Evolutionary conservation across 2,888 invertebrate species (phyloP).

Genomic region (Catocala nupta): DNA sequence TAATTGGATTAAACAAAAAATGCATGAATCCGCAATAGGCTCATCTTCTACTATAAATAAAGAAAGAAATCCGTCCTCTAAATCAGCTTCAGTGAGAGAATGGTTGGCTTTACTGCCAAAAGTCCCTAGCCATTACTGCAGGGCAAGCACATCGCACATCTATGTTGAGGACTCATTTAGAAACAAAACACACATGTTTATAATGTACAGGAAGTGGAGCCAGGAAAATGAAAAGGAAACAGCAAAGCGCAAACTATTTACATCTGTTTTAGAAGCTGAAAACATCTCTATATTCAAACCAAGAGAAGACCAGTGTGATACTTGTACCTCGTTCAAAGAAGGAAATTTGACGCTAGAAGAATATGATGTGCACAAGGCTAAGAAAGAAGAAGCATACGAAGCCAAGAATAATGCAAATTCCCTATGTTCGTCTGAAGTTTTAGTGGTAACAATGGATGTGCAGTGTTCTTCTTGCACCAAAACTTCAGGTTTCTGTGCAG

Average conservation of each 20-base stretch:
- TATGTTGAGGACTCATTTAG: not conserved
- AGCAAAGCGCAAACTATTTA: not conserved
- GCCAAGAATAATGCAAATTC: conserved; percentile 15
- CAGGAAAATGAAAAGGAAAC: not conserved
- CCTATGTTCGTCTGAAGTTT: conserved; percentile 14
- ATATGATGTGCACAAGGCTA: conserved; percentile 12
- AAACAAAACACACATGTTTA: not conserved
- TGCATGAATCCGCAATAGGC: too few relatives aligned
- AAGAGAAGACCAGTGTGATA: conserved; percentile 24
- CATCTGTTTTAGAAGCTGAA: not conserved
- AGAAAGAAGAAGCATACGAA: conserved; percentile 18
- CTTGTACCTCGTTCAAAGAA: conserved; percentile 18
- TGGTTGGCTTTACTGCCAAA: conserved; percentile 13
- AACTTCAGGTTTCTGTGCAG: conserved; percentile 22
- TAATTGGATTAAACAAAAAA: too few relatives aligned
- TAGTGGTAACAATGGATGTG: conserved; percentile 24
- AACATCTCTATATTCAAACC: conserved; percentile 19
- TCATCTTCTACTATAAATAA: too few relatives aligned
- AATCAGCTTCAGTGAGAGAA: conserved; percentile 6
- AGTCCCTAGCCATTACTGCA: conserved; percentile 15
- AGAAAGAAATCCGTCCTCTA: too few relatives aligned
- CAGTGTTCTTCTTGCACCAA: conserved; percentile 27
- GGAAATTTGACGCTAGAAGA: conserved; percentile 20
- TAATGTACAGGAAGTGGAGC: not conserved
- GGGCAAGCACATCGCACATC: not conserved